These are phyloP conservation scores for Dinoponera quadriceps DNA, from an alignment of 1,140 invertebrate species.

Conservation along the genomic window DNA sequence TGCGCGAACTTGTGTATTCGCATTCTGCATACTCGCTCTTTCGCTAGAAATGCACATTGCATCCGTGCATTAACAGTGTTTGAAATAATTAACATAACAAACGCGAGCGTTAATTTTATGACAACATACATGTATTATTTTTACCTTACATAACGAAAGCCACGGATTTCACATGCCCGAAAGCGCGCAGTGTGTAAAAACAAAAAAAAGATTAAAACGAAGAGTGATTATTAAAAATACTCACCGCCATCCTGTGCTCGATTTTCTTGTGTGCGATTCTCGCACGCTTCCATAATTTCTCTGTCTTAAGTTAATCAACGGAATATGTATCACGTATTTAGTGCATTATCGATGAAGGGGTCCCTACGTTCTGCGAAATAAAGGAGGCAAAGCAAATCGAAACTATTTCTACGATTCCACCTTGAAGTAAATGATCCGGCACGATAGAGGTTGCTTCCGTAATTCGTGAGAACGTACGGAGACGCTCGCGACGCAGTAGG, in stretches of 20 bases:
- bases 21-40: background rate
- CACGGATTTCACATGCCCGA: background rate
- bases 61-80: background rate
- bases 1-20: slow-evolving; percentile 4
- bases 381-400: background rate
- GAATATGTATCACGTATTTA: background rate
- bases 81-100: background rate
- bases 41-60: background rate
- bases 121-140: slow-evolving; percentile 24
- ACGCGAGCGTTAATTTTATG: background rate
- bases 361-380: slow-evolving; percentile 4
- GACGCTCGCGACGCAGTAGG: too few species aligned
- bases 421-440: background rate
- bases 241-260: slow-evolving; percentile 75
- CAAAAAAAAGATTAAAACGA: slow-evolving; percentile 37
- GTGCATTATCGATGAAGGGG: too few species aligned
- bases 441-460: too few species aligned
- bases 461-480: too few species aligned
- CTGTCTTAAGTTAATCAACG: slow-evolving; percentile 42
- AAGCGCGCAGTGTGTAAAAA: background rate
- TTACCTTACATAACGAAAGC: slow-evolving; percentile 47
- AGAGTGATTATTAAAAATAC: slow-evolving; percentile 50
- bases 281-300: slow-evolving; percentile 75
- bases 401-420: slow-evolving; percentile 14
- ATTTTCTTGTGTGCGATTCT: slow-evolving; percentile 70